A percentile compares a stretch with the other conserved stretches of the same genome.
These are phyloP conservation scores for Pomatorhinus ruficollis DNA, from an alignment of 2,113 vertebrate genomes.

Conservation along the genomic window DNA sequence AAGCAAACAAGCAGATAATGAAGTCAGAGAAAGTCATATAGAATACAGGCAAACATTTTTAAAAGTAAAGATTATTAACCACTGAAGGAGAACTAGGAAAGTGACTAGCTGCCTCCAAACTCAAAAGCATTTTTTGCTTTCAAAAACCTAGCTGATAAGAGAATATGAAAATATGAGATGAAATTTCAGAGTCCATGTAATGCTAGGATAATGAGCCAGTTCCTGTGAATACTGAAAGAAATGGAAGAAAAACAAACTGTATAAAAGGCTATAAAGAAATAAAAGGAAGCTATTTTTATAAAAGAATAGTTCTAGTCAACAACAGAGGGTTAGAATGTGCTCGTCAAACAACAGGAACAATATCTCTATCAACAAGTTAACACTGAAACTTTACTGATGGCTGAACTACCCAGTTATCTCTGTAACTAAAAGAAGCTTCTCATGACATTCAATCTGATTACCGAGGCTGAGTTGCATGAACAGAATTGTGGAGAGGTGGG, in stretches of 20 bases:
- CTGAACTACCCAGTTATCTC: background rate
- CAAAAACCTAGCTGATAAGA: background rate
- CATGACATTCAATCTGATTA: constrained; percentile 19
- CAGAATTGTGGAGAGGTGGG: background rate
- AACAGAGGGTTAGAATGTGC: background rate
- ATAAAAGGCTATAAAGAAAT: background rate
- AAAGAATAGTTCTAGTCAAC: background rate
- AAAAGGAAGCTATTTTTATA: background rate
- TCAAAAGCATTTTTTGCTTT: background rate
- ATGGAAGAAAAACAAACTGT: background rate
- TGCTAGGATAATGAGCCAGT: background rate
- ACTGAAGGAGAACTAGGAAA: background rate
- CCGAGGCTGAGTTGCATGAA: background rate
- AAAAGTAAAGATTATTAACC: background rate
- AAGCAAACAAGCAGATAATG: background rate
- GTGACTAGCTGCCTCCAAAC: background rate
- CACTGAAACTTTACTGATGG: background rate
- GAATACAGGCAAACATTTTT: background rate
- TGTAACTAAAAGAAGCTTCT: background rate
- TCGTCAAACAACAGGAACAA: background rate
- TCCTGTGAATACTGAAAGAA: background rate
- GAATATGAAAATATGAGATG: background rate
- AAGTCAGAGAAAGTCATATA: background rate
- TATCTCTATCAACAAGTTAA: background rate
- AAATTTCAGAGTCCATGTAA: background rate